phyloP scores from a whole-genome alignment of 2,888 invertebrate species.

The Piscicola geometra region DNA sequence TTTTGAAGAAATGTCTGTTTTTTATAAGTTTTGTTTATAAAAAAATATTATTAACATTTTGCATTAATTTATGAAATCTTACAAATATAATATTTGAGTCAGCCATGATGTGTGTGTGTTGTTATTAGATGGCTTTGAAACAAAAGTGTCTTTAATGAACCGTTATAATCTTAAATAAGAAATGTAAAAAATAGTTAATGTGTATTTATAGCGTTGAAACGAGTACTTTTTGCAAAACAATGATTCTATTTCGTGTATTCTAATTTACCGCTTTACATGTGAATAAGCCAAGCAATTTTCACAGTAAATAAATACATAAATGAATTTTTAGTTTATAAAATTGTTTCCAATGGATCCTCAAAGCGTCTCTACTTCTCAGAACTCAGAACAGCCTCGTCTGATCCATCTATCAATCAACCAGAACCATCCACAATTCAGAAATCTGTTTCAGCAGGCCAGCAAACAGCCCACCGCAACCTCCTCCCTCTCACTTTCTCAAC shows the following conservation, averaged over 20 bases:
- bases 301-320: background rate
- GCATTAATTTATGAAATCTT: background rate
- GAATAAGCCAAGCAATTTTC: background rate
- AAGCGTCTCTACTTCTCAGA: background rate
- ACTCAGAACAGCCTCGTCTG: background rate
- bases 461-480: background rate
- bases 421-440: background rate
- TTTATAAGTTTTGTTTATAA: too few species aligned
- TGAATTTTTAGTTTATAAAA: background rate
- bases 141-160: slow-evolving; percentile 1
- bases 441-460: background rate
- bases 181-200: background rate
- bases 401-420: background rate
- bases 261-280: background rate
- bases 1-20: too few species aligned
- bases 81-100: background rate
- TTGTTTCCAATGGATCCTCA: background rate
- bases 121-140: background rate
- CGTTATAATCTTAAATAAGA: background rate
- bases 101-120: background rate
- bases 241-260: background rate
- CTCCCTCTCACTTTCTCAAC: background rate
- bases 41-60: background rate
- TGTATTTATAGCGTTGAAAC: background rate
- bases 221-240: background rate